These are phyloP conservation scores for Physeter macrocephalus DNA, from an alignment of 2,113 vertebrate species.

Conservation along the genomic window DNA sequence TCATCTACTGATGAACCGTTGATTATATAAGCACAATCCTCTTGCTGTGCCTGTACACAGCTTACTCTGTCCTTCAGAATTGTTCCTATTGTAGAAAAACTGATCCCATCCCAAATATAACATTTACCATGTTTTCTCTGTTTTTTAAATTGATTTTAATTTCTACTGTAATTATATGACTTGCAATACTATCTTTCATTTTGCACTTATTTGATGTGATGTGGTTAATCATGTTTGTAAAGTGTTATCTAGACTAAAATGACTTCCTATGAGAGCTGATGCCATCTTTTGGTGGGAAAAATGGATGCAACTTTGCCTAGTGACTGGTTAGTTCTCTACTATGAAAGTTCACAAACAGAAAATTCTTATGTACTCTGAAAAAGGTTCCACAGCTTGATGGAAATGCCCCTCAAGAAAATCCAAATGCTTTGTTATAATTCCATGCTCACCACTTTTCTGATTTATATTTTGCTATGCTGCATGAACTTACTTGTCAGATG, in stretches of 20 bases:
- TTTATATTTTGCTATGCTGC: background rate
- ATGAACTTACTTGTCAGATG: background rate
- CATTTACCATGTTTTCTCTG: background rate
- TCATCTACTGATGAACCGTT: background rate
- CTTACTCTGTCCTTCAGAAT: background rate
- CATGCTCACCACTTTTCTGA: background rate
- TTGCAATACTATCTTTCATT: background rate
- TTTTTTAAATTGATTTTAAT: background rate
- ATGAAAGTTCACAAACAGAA: background rate
- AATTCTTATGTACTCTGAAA: background rate
- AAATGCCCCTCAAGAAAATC: background rate
- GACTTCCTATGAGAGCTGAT: slow-evolving; percentile 23
- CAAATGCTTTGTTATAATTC: background rate
- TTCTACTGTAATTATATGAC: background rate
- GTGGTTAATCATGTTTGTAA: background rate
- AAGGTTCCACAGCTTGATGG: background rate
- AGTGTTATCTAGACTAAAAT: background rate
- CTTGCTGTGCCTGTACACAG: background rate
- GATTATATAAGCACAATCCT: background rate
- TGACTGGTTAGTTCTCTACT: background rate
- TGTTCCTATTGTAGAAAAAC: background rate
- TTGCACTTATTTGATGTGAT: background rate
- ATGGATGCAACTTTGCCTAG: background rate
- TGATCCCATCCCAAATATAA: background rate
- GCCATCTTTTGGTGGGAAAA: slow-evolving; percentile 62